Conservation (phyloP, 2,113 vertebrate species). For the Manacus vitellinus region DNA sequence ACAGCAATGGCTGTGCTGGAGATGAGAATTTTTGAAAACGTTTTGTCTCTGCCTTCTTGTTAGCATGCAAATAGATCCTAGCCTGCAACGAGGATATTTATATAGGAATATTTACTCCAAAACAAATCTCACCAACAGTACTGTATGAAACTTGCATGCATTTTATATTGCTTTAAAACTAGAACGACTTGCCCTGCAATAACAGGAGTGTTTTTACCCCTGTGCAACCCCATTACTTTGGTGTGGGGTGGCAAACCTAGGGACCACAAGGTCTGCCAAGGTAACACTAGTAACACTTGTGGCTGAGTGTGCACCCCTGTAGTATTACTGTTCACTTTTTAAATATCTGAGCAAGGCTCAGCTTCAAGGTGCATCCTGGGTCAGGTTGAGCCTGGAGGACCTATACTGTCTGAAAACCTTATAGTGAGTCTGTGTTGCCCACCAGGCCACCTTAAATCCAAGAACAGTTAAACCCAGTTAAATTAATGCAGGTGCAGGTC, state of each 20-base stretch:
- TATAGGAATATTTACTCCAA: background rate
- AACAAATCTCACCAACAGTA: background rate
- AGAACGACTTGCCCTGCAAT: background rate
- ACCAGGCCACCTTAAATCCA: background rate
- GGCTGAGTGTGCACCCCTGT: background rate
- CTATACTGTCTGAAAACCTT: background rate
- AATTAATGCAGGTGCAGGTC: background rate
- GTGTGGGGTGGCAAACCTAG: background rate
- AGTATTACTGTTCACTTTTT: background rate
- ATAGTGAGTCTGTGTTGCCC: background rate
- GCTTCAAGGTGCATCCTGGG: background rate
- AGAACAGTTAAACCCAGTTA: background rate
- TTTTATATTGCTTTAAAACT: background rate
- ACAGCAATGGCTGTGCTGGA: background rate
- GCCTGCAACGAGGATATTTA: background rate
- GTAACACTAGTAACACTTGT: background rate
- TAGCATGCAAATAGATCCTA: background rate
- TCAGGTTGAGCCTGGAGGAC: background rate
- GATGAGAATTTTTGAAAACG: background rate
- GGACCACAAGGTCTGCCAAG: background rate
- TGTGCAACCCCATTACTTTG: fast-evolving
- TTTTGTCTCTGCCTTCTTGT: background rate
- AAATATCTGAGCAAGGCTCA: background rate
- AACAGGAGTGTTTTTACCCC: background rate
- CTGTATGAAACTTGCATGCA: background rate